Percentiles rank a stretch among this genome's conserved stretches.
phyloP scores from a whole-genome alignment of 2,888 invertebrate genomes.

The Pecten maximus region DNA sequence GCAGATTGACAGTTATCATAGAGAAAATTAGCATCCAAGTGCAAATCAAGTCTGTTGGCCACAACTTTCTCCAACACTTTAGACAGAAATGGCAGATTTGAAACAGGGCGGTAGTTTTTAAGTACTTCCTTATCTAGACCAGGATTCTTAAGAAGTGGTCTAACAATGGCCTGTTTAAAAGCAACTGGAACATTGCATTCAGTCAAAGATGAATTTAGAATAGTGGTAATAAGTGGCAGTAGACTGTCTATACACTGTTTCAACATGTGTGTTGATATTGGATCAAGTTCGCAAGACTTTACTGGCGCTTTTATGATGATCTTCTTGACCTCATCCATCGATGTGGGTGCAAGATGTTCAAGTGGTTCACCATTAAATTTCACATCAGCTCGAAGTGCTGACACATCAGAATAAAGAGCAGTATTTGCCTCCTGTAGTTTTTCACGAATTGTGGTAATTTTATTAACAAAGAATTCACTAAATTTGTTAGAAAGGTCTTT shows the following conservation, averaged over 20 bases:
- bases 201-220: slow-evolving; percentile 16
- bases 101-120: slow-evolving; percentile 46
- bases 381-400: background rate
- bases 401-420: too few relatives aligned
- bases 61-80: slow-evolving; percentile 46
- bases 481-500: slow-evolving; percentile 21
- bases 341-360: background rate
- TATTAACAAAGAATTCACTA: background rate
- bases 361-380: background rate
- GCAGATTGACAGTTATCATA: slow-evolving; percentile 37
- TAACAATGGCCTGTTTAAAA: slow-evolving; percentile 41
- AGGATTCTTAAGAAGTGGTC: too few relatives aligned
- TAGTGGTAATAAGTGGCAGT: background rate
- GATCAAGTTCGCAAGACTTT: slow-evolving; percentile 44
- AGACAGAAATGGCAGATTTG: slow-evolving; percentile 43
- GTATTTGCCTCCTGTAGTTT: too few relatives aligned
- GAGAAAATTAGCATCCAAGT: slow-evolving; percentile 21
- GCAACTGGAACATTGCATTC: slow-evolving; percentile 12
- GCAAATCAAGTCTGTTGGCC: slow-evolving; percentile 33
- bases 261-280: slow-evolving; percentile 27
- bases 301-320: slow-evolving; percentile 33
- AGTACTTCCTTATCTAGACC: slow-evolving; percentile 33
- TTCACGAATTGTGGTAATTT: background rate
- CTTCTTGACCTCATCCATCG: slow-evolving; percentile 30
- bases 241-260: slow-evolving; percentile 38